Conservation (phyloP, 2,113 vertebrate species). For the Alectura lathami region DNA sequence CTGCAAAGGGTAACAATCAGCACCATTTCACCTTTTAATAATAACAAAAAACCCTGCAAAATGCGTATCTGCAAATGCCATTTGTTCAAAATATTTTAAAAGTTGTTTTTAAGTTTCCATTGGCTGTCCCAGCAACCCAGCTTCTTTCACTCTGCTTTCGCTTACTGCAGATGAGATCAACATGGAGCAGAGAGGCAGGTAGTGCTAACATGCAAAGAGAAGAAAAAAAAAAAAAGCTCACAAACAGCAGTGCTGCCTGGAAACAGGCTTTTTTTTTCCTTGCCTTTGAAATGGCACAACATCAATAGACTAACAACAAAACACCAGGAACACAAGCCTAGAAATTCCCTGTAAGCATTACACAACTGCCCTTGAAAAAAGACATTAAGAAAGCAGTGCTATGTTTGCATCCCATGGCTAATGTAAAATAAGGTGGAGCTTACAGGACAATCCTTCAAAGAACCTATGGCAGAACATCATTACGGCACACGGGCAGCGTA, state of each 20-base stretch:
- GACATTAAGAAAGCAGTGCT: not conserved
- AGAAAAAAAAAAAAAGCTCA: not conserved
- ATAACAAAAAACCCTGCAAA: not conserved
- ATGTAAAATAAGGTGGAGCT: not conserved
- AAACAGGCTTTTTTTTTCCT: slow-evolving; percentile 21
- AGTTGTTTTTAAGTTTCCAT: not conserved
- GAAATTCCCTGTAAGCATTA: slow-evolving; percentile 4
- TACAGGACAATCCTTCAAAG: not conserved
- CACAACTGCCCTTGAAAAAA: not conserved
- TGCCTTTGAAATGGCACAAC: slow-evolving; percentile 26
- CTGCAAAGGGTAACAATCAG: not conserved
- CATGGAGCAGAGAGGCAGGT: not conserved
- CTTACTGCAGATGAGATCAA: not conserved
- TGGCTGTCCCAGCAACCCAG: not conserved
- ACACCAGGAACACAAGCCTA: not conserved
- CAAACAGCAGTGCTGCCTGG: not conserved
- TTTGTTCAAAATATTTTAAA: not conserved
- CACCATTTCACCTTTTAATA: not conserved
- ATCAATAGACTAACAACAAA: slow-evolving; percentile 22
- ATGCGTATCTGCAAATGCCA: not conserved
- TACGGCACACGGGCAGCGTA: not conserved
- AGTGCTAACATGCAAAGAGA: not conserved
- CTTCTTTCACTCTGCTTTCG: not conserved
- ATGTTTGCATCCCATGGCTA: not conserved
- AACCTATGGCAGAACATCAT: not conserved